A percentile compares a stretch with the other conserved stretches of the same genome.
Conservation (phyloP, 2,888 invertebrate genomes). For the Argyra leucocephala region DNA sequence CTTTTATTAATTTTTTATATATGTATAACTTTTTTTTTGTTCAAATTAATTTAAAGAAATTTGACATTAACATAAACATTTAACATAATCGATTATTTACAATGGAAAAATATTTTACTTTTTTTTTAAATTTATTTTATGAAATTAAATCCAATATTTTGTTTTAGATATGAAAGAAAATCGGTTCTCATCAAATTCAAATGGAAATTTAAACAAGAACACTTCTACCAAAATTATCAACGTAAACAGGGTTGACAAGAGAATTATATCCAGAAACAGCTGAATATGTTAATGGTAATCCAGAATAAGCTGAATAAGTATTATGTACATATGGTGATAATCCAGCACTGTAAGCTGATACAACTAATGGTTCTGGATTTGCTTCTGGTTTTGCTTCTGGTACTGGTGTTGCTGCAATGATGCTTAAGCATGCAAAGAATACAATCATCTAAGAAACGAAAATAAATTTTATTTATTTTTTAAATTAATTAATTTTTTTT, state of each 20-base stretch:
- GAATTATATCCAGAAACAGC: neutral
- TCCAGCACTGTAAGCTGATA: neutral
- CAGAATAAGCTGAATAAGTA: neutral
- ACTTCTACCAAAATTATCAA: neutral
- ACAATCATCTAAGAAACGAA: neutral
- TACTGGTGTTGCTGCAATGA: neutral
- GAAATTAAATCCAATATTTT: neutral
- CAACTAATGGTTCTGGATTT: neutral
- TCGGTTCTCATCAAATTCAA: too few relatives aligned
- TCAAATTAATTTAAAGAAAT: too few relatives aligned
- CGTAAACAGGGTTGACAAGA: neutral
- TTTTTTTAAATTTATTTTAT: too few relatives aligned
- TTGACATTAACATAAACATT: too few relatives aligned
- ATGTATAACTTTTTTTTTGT: too few relatives aligned
- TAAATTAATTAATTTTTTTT: neutral
- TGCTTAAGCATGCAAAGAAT: neutral
- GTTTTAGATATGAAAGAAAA: too few relatives aligned
- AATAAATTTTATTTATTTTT: neutral
- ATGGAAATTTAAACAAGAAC: neutral
- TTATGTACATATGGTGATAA: neutral
- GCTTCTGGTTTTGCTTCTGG: neutral
- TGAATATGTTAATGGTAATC: neutral
- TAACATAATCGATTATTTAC: too few relatives aligned
- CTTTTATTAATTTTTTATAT: too few relatives aligned
- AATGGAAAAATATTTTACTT: too few relatives aligned